Evolutionary conservation across 2,797 vertebrate species (phyloP).

Genomic region (Lutjanus campechanus): DNA sequence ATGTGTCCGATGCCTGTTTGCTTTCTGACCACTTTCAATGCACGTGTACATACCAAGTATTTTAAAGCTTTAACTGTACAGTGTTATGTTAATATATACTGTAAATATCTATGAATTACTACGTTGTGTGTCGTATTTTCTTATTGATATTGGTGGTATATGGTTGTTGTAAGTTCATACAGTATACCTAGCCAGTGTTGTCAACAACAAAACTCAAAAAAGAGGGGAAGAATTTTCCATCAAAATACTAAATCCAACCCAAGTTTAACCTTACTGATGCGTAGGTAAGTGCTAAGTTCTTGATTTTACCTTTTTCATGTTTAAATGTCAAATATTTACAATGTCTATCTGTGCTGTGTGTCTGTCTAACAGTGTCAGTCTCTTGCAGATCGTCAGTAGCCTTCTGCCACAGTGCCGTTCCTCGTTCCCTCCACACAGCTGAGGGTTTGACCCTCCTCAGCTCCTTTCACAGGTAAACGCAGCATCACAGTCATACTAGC

Average conservation of each 20-base stretch:
- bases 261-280: constrained; percentile 9
- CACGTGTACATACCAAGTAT: constrained; percentile 66
- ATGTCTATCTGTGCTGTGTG: constrained; percentile 76
- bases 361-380: constrained; percentile 91
- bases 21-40: constrained; percentile 75
- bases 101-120: constrained; percentile 74
- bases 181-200: not conserved
- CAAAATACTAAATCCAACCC: constrained; percentile 16
- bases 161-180: not conserved
- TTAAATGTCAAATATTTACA: constrained; percentile 57
- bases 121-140: constrained; percentile 55
- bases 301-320: not conserved
- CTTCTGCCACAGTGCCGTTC: constrained; percentile 93
- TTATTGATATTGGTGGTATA: not conserved
- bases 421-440: constrained; percentile 89
- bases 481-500: not conserved
- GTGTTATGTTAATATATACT: constrained; percentile 66
- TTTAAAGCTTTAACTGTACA: constrained; percentile 72
- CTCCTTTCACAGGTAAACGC: constrained; percentile 85
- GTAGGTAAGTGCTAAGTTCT: constrained; percentile 44
- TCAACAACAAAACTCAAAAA: not conserved
- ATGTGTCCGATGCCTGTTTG: constrained; percentile 68
- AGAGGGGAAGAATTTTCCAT: not conserved
- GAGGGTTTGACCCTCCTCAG: constrained; percentile 82
- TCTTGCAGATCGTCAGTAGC: constrained; percentile 98